phyloP scores from a whole-genome alignment of 2,113 vertebrate species.

The Cyphomyrus discorhynchus region DNA sequence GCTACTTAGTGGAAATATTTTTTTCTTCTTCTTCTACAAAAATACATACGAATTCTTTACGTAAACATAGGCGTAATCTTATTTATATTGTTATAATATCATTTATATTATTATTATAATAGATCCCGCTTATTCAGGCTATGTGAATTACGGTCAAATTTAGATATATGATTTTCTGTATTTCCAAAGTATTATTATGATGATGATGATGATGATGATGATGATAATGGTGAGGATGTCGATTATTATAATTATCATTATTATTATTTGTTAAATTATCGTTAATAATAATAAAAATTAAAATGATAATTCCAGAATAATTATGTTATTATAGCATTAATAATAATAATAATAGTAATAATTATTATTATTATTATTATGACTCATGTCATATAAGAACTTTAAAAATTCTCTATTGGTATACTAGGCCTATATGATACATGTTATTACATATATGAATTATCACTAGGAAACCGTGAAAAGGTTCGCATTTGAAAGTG shows the following conservation, averaged over 20 bases:
- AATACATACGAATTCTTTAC: not conserved
- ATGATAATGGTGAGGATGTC: not conserved
- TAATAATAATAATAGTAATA: not conserved
- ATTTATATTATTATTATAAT: not conserved
- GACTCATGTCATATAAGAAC: not conserved
- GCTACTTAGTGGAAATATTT: not conserved
- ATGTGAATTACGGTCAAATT: not conserved
- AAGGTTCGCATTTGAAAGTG: not conserved
- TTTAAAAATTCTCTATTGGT: not conserved
- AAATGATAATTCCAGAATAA: not conserved
- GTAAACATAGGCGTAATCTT: not conserved
- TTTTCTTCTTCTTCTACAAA: not conserved
- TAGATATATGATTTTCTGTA: not conserved
- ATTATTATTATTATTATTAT: accelerated
- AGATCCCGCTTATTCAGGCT: not conserved
- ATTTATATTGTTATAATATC: not conserved
- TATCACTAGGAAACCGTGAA: not conserved
- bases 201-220: not conserved
- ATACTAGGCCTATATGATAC: not conserved
- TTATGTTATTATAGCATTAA: too few species aligned
- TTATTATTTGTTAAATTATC: not conserved
- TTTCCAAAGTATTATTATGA: not conserved
- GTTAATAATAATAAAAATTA: not conserved
- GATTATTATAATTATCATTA: not conserved
- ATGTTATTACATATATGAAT: not conserved